Evolutionary conservation across 2,888 invertebrate genomes (phyloP).

Genomic region (Caenorhabditis virilis): DNA sequence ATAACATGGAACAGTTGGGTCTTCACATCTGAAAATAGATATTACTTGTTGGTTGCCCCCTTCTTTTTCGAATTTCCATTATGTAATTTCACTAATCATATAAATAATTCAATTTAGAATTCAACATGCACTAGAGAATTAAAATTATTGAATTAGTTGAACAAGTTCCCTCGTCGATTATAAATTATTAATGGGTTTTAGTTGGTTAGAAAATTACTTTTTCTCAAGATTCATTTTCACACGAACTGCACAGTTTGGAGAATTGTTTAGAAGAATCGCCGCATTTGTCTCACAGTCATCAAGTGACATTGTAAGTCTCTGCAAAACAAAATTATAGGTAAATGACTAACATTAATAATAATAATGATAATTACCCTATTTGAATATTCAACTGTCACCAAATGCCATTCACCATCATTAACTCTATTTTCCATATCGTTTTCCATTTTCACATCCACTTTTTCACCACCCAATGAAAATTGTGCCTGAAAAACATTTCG

Average conservation of each 20-base stretch:
- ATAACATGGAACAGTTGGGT: constrained; percentile 59
- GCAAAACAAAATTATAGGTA: too few species aligned
- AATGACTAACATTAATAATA: too few species aligned
- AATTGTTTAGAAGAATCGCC: constrained; percentile 39
- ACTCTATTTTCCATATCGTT: constrained; percentile 58
- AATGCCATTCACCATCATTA: constrained; percentile 66
- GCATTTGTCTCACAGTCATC: constrained; percentile 59
- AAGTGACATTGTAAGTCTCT: constrained; percentile 54
- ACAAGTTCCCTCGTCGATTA: background rate
- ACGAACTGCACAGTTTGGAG: constrained; percentile 53
- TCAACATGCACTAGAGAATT: constrained; percentile 5
- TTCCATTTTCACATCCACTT: constrained; percentile 48
- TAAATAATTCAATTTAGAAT: constrained; percentile 36
- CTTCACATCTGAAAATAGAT: constrained; percentile 23
- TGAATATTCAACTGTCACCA: constrained; percentile 49
- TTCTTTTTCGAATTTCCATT: background rate
- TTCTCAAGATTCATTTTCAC: constrained; percentile 52
- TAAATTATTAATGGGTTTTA: background rate
- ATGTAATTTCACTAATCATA: constrained; percentile 22
- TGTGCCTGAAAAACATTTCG: constrained; percentile 27
- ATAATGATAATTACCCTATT: too few species aligned
- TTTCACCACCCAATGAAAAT: constrained; percentile 51
- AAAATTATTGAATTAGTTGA: constrained; percentile 25
- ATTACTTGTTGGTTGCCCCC: background rate
- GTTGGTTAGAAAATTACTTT: constrained; percentile 38